phyloP scores from a whole-genome alignment of 2,888 invertebrate species.

The Xiphydria camelus region DNA sequence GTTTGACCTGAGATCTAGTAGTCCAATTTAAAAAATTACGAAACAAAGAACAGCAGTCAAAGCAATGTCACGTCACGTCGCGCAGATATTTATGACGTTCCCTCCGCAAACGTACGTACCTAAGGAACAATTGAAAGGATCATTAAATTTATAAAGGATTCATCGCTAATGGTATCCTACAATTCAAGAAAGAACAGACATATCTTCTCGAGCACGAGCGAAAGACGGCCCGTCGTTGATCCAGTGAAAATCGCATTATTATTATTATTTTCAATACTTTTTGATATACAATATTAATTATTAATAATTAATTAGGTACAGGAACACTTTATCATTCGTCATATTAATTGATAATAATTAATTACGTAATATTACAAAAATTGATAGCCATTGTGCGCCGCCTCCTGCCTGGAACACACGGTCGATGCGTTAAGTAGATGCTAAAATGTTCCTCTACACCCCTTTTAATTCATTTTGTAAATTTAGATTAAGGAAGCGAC shows the following conservation, averaged over 20 bases:
- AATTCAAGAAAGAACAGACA: not conserved
- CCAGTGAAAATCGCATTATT: conserved; percentile 53
- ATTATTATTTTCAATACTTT: conserved; percentile 54
- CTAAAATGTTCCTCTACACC: conserved; percentile 7
- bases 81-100: no score
- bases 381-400: conserved; percentile 28
- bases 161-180: no score
- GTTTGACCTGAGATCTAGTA: no score
- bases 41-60: no score
- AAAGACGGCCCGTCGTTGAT: conserved; percentile 24
- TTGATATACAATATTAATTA: conserved; percentile 48
- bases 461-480: no score
- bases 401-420: no score
- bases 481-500: conserved; percentile 27
- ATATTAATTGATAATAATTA: conserved; percentile 48
- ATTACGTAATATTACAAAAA: conserved; percentile 39
- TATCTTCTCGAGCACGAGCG: not conserved
- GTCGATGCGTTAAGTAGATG: conserved; percentile 8
- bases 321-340: conserved; percentile 55
- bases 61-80: no score
- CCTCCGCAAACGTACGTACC: no score
- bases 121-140: no score
- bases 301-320: conserved; percentile 53
- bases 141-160: no score
- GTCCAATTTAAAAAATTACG: no score